These are phyloP conservation scores for Zhuqinia jingwanae DNA, from an alignment of 2,888 invertebrate genomes.

Conservation along the genomic window DNA sequence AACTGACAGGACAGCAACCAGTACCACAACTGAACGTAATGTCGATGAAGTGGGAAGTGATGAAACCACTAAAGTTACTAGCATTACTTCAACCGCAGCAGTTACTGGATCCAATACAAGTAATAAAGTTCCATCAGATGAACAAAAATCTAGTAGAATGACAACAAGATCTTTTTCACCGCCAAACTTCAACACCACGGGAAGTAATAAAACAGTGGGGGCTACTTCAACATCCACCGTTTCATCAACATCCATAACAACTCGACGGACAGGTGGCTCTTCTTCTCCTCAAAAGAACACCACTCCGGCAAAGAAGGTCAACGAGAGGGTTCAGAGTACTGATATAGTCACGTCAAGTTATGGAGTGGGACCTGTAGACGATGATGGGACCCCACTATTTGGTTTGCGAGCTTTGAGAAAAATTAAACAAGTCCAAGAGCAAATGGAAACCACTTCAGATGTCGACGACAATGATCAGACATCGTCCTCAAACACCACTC, in stretches of 20 bases:
- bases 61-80: conserved; percentile 9
- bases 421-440: conserved; percentile 77
- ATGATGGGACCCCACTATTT: conserved; percentile 89
- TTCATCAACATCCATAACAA: conserved; percentile 65
- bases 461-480: neutral
- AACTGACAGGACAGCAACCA: neutral
- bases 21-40: conserved; percentile 5
- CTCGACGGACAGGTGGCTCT: conserved; percentile 64
- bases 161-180: conserved; percentile 16
- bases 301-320: conserved; percentile 60
- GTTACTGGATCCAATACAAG: neutral
- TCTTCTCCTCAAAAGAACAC: conserved; percentile 60
- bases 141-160: neutral
- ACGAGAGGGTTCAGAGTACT: conserved; percentile 75
- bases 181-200: neutral
- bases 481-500: conserved; percentile 10
- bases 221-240: conserved; percentile 3
- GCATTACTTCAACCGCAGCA: neutral
- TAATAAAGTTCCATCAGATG: neutral
- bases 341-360: conserved; percentile 88
- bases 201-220: neutral
- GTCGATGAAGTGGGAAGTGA: neutral
- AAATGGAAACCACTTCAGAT: conserved; percentile 56
- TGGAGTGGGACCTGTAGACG: conserved; percentile 91
- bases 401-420: conserved; percentile 87